These are phyloP conservation scores for Otolemur garnettii DNA, from an alignment of 2,113 vertebrate species.

Conservation along the genomic window DNA sequence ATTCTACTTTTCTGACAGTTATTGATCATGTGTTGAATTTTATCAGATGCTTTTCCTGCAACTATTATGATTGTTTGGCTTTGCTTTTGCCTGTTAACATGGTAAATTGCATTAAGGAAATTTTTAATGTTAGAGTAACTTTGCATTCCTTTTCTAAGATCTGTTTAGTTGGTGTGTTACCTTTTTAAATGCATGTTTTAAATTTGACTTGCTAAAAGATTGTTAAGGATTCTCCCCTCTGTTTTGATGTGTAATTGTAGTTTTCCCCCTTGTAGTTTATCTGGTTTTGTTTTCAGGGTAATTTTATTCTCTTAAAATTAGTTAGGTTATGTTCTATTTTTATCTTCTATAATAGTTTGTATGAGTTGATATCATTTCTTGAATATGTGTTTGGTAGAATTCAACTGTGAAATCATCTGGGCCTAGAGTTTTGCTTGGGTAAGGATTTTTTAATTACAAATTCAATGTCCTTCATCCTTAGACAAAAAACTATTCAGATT, in stretches of 20 bases:
- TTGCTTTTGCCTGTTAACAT: background rate
- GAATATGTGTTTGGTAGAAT: background rate
- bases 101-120: background rate
- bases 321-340: background rate
- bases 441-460: constrained; percentile 30
- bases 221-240: background rate
- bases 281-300: background rate
- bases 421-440: background rate
- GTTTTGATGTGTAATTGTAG: background rate
- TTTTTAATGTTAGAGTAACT: background rate
- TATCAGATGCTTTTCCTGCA: background rate
- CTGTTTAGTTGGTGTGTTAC: background rate
- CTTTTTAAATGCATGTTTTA: background rate
- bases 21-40: constrained; percentile 6
- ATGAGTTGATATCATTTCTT: background rate
- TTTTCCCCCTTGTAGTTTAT: background rate
- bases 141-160: background rate
- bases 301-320: background rate
- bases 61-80: background rate
- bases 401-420: background rate
- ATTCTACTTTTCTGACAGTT: background rate
- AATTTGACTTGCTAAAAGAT: background rate
- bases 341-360: background rate
- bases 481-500: background rate
- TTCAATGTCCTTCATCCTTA: constrained; percentile 9